Evolutionary conservation across 53 echinoderm and acorn worm species (phyloP).

Genomic region (Glandiceps talaboti): DNA sequence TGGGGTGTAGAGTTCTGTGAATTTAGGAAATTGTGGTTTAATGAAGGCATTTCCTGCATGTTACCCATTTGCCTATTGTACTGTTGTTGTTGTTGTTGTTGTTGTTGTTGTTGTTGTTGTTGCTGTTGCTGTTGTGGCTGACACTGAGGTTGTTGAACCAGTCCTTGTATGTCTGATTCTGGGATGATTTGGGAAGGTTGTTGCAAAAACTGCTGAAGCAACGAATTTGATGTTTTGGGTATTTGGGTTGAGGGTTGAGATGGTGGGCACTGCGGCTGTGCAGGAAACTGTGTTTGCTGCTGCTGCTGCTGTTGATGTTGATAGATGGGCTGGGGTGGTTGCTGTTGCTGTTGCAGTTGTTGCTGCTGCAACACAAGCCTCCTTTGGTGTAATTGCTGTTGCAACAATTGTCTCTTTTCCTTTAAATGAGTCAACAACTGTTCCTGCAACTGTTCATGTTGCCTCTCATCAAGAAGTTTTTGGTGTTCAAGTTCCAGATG

Average conservation of each 20-base stretch:
- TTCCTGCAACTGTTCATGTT: constrained; percentile 3
- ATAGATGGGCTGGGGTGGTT: constrained; percentile 17
- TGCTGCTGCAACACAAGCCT: constrained; percentile 20
- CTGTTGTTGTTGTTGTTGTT: background rate
- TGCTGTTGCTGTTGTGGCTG: constrained; percentile 9
- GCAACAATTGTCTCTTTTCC: constrained; percentile 28
- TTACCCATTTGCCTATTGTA: background rate
- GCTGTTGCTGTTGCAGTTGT: constrained; percentile 32
- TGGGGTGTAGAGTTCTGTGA: background rate
- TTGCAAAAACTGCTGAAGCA: background rate
- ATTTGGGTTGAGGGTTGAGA: background rate
- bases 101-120: background rate
- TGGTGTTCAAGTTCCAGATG: constrained; percentile 31
- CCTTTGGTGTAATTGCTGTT: constrained; percentile 16
- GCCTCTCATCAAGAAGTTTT: constrained; percentile 15
- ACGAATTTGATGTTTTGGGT: background rate
- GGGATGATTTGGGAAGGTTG: background rate
- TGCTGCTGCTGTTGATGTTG: background rate
- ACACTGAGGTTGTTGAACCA: too few species aligned
- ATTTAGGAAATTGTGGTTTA: background rate
- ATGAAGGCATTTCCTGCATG: background rate
- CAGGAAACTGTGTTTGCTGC: background rate
- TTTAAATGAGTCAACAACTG: constrained; percentile 18
- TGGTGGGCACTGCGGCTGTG: background rate
- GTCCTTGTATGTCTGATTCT: too few species aligned